These are phyloP conservation scores for Hyaena hyaena DNA, from an alignment of 2,113 vertebrate species.

Conservation along the genomic window DNA sequence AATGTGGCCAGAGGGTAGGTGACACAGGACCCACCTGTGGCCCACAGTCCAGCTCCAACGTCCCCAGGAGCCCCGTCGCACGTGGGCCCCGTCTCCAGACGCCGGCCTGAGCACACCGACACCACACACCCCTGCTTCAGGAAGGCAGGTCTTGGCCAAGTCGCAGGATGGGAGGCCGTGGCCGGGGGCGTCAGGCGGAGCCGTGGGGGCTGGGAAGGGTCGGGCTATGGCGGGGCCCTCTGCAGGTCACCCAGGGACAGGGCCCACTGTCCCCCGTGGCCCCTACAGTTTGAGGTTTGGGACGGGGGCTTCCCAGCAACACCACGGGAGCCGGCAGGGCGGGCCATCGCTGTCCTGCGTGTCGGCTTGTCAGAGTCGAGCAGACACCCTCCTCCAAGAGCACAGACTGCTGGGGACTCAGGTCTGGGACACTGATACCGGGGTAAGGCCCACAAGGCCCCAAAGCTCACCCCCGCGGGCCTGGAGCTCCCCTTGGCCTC, in stretches of 20 bases:
- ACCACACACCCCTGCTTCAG: accelerated
- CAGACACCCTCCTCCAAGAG: not conserved
- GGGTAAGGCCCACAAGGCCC: no score
- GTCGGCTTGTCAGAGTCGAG: not conserved
- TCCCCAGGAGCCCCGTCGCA: accelerated
- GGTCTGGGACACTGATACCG: accelerated
- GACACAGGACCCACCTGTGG: accelerated
- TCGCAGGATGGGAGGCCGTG: accelerated
- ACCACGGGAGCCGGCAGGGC: not conserved
- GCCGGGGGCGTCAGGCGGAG: accelerated
- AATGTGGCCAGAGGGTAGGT: not conserved
- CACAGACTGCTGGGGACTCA: accelerated
- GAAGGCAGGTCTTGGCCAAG: accelerated
- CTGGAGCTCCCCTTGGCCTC: not conserved
- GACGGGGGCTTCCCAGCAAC: not conserved
- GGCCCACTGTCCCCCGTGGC: accelerated
- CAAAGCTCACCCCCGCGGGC: not conserved
- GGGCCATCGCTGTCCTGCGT: accelerated
- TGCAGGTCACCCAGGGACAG: no score
- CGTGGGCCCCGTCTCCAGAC: not conserved
- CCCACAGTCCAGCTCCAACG: not conserved
- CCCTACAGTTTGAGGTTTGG: not conserved
- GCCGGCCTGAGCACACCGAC: not conserved
- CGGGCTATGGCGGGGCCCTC: no score
- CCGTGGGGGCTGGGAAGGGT: accelerated